A percentile compares a stretch with the other conserved stretches of the same genome.
These are phyloP conservation scores for Tetanocera ferruginea DNA, from an alignment of 2,888 invertebrate species.

Conservation along the genomic window DNA sequence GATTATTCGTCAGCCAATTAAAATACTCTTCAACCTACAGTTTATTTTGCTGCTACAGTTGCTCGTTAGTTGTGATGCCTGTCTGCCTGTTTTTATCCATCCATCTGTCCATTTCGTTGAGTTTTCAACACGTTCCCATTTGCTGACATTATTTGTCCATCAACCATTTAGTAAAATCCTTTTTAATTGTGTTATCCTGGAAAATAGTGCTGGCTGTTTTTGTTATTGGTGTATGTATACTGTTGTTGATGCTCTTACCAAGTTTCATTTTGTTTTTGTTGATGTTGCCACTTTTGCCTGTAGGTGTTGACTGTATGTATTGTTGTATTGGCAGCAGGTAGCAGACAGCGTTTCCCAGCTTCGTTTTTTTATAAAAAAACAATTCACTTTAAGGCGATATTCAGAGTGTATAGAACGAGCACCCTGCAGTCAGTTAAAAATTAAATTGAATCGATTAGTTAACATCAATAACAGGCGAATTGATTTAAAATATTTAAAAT, in stretches of 20 bases:
- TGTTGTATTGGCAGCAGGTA: no score
- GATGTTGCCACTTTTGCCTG: neutral
- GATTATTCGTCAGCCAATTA: neutral
- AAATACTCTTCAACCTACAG: neutral
- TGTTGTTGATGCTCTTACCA: neutral
- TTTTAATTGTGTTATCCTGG: neutral
- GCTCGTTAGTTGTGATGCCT: neutral
- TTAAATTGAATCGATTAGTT: no score
- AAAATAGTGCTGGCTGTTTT: neutral
- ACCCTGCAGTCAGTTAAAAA: no score
- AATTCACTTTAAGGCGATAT: no score
- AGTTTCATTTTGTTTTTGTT: neutral
- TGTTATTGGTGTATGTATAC: neutral
- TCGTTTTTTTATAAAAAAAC: no score
- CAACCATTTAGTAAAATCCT: constrained; percentile 11
- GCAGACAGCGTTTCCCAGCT: no score
- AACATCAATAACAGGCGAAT: no score
- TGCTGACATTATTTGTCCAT: constrained; percentile 14
- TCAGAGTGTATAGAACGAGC: no score
- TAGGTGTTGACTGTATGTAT: neutral
- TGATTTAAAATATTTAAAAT: no score
- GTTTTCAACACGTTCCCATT: neutral
- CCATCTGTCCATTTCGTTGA: neutral
- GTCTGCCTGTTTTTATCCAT: neutral
- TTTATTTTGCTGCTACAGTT: no score